Conservation (phyloP, 2,113 vertebrate species). For the Isichthys henryi region DNA sequence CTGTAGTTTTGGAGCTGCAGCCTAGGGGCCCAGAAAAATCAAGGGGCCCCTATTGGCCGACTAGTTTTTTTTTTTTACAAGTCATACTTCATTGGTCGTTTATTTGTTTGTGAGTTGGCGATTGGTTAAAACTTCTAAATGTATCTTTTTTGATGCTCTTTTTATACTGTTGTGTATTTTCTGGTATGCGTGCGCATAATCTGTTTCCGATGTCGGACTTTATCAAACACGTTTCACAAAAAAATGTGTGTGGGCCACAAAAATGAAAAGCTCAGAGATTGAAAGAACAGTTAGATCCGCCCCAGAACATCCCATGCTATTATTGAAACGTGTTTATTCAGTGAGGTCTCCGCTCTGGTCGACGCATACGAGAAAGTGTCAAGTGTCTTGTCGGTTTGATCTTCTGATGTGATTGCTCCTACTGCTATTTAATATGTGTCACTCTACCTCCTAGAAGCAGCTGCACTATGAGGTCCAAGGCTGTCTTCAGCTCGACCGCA, state of each 20-base stretch:
- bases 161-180: not conserved
- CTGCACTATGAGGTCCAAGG: slow-evolving; percentile 95
- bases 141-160: not conserved
- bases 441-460: slow-evolving; percentile 82
- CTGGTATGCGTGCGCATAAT: not conserved
- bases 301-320: not conserved
- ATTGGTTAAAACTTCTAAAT: not conserved
- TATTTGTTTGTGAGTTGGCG: not conserved
- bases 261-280: too few relatives aligned
- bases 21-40: not conserved
- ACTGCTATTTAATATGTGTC: not conserved
- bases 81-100: not conserved
- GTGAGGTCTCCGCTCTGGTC: not conserved
- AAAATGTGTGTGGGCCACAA: too few relatives aligned
- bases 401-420: not conserved
- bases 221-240: not conserved
- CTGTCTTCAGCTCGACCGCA: slow-evolving; percentile 84
- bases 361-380: not conserved
- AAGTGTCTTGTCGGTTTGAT: not conserved
- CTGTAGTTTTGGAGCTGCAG: not conserved
- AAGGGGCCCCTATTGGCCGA: not conserved
- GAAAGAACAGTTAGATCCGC: not conserved
- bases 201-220: not conserved
- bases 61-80: not conserved
- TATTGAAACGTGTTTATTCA: not conserved